phyloP scores from a whole-genome alignment of 1,140 invertebrate genomes.

The Euborellia annulipes region DNA sequence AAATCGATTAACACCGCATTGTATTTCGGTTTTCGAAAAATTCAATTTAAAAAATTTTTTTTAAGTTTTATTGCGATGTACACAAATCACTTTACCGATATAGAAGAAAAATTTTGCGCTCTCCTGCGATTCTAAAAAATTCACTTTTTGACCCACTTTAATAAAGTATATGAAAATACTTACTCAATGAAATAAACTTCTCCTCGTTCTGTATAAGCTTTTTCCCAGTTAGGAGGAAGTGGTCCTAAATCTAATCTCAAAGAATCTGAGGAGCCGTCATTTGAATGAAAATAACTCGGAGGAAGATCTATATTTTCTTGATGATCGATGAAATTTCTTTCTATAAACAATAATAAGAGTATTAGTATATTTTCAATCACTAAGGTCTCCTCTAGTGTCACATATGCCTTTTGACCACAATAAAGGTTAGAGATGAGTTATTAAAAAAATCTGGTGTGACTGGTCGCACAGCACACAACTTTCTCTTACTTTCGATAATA shows the following conservation, averaged over 20 bases:
- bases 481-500: too few relatives aligned
- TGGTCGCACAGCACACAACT: too few relatives aligned
- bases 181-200: constrained; percentile 98
- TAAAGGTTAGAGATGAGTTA: too few relatives aligned
- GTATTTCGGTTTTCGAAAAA: too few relatives aligned
- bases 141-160: too few relatives aligned
- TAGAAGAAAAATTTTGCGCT: too few relatives aligned
- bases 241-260: constrained; percentile 58
- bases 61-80: too few relatives aligned
- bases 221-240: constrained; percentile 90
- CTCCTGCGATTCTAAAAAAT: too few relatives aligned
- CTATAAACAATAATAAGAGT: too few relatives aligned
- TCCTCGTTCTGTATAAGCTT: constrained; percentile 88
- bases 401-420: neutral
- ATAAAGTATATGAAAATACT: constrained; percentile 28
- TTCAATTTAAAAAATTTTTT: constrained; percentile 8
- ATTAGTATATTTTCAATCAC: constrained; percentile 1
- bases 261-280: constrained; percentile 12
- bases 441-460: too few relatives aligned
- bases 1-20: too few relatives aligned
- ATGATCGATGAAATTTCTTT: neutral
- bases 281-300: constrained; percentile 18
- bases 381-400: neutral
- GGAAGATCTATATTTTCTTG: constrained; percentile 6
- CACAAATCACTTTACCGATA: too few relatives aligned